Evolutionary conservation across 2,113 vertebrate genomes (phyloP), one percentile per base, ranked within the genome.

Genomic region (Cottus gobio): DNA sequence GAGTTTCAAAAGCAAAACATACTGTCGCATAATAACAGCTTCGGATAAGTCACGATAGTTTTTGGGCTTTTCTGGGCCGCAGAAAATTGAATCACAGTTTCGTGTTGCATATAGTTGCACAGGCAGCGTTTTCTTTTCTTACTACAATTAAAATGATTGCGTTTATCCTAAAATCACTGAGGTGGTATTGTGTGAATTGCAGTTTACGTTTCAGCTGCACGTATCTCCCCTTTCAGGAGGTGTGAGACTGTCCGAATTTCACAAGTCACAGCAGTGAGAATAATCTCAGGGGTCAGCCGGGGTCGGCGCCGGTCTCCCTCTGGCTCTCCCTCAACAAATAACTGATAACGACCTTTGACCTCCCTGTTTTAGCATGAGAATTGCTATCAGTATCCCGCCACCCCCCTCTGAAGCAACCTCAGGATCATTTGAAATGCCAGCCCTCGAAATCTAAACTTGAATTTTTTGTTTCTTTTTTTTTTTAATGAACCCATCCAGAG

Each of bases 311-410:
- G 91, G 91, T 91, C 94, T 93, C 93, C 90, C 92, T 89, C 54
- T 26, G 52, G 78, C 71, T 93, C 90, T 95, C 93, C 93, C 94
- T 89, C 93, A 95, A 95, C 95, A 96, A 96, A 96, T 93, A 95
- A 94, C 94, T 95, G 93, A 92, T 90, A 93, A 91, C 93, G 91
- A 96, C 95, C 96, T 91, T 80, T 94, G 93, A 94, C 93, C 94
- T 85, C 78, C 68, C 18, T 26, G 85, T 95, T 95, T 96, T 96
- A 96, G 94, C 95, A 96, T 96, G 82, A 96, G 92, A 97, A 97
- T 96, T 90, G 90, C 91, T 94, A 91, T 94, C 87, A 89, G 91
- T 84, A 88, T 90, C 93, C 90, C 85, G 79, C 88, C 13, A 2
- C 67, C 85, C 82, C 36, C 88, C 56, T 84, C 87, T 15, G 50